phyloP scores from a whole-genome alignment of 2,888 invertebrate genomes.

The Isoperla grammatica region DNA sequence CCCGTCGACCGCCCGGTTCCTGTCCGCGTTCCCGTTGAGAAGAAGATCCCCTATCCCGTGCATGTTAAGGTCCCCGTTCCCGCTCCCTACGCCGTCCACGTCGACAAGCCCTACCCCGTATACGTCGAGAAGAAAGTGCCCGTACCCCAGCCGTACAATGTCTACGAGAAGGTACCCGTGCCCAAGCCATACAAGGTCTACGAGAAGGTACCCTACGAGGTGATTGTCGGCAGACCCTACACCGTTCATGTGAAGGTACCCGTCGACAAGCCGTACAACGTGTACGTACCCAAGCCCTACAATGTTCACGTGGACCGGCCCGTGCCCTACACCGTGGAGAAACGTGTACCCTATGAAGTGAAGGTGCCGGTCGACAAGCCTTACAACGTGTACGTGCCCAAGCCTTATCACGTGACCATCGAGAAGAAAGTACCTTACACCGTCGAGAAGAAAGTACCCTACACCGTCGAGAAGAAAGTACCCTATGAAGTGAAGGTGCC shows the following conservation, averaged over 20 bases:
- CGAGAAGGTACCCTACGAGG: slow-evolving; percentile 27
- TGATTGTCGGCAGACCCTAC: slow-evolving; percentile 29
- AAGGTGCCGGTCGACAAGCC: slow-evolving; percentile 72
- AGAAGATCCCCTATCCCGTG: slow-evolving; percentile 53
- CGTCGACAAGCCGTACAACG: slow-evolving; percentile 69
- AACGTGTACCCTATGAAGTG: slow-evolving; percentile 30
- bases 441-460: slow-evolving; percentile 58
- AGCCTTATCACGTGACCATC: slow-evolving; percentile 57
- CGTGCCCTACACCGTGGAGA: slow-evolving; percentile 50
- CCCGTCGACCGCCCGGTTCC: slow-evolving; percentile 53
- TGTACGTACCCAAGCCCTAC: slow-evolving; percentile 64
- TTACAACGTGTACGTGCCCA: slow-evolving; percentile 64
- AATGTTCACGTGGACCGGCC: slow-evolving; percentile 72
- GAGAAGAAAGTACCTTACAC: slow-evolving; percentile 41
- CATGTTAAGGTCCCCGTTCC: slow-evolving; percentile 51
- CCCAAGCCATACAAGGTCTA: slow-evolving; percentile 49
- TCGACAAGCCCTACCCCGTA: slow-evolving; percentile 64
- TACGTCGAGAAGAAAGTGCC: slow-evolving; percentile 58
- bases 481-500: slow-evolving; percentile 40
- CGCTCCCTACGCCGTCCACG: slow-evolving; percentile 68
- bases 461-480: slow-evolving; percentile 28
- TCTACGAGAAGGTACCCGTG: slow-evolving; percentile 56
- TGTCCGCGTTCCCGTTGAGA: slow-evolving; percentile 64
- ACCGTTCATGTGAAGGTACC: slow-evolving; percentile 40
- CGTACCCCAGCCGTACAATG: slow-evolving; percentile 69